Conservation (phyloP, 2,888 invertebrate species). For the Alloscopus bannaensis region DNA sequence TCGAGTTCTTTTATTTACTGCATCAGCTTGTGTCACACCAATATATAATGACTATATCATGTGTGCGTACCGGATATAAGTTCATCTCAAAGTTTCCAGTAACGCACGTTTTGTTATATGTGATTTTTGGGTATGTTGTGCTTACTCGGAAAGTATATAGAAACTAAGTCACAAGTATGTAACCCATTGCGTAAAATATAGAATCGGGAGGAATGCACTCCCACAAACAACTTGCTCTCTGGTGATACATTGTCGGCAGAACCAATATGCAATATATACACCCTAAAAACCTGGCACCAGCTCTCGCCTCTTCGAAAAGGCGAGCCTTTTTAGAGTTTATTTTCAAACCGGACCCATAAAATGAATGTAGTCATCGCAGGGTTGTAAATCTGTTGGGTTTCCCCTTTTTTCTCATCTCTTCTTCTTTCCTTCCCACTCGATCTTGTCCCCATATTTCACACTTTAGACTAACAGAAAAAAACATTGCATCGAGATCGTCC, state of each 20-base stretch:
- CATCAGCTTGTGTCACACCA: constrained; percentile 38
- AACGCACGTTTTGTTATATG: too few species aligned
- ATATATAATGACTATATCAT: background rate
- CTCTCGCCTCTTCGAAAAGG: background rate
- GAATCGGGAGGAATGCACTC: background rate
- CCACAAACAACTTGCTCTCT: too few species aligned
- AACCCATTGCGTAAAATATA: background rate
- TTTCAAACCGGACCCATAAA: constrained; percentile 57
- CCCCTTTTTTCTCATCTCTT: constrained; percentile 59
- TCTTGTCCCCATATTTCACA: constrained; percentile 69
- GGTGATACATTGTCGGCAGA: background rate
- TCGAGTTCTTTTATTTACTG: constrained; percentile 49
- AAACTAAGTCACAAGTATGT: background rate
- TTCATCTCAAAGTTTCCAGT: too few species aligned
- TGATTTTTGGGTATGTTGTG: too few species aligned
- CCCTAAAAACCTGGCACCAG: constrained; percentile 34
- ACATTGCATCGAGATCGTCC: constrained; percentile 15
- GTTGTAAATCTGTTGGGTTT: constrained; percentile 71
- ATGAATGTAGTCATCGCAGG: constrained; percentile 58
- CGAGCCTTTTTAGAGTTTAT: constrained; percentile 23
- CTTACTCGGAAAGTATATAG: background rate
- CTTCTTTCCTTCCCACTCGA: constrained; percentile 55
- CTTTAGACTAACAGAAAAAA: constrained; percentile 53
- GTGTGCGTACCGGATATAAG: background rate
- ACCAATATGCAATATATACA: constrained; percentile 2